Evolutionary conservation across 2,888 invertebrate species (phyloP), one percentile per base, ranked within the genome.

Genomic region (Kryphioiulus occultus): DNA sequence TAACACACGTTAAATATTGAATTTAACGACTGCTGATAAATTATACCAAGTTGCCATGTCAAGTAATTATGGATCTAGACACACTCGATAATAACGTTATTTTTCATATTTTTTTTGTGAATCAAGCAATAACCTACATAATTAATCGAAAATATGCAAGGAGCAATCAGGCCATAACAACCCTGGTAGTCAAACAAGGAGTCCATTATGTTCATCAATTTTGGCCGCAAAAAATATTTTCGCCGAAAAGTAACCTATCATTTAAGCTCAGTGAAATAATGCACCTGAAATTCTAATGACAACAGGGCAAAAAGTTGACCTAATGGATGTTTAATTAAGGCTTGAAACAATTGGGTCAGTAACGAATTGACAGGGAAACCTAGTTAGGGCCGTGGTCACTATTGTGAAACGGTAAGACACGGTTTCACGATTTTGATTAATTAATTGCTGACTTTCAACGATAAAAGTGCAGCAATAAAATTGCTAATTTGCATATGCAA

Each of bases 251-350:
- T 26, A 68, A 68, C 68, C 68, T 68, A 68, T 68, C 68, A 68
- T 68, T 68, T 68, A 22, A 7, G 12, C 68, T n/a, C 68, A 26
- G 10, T 68, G 26, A 68, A 68, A 68, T 68, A 68, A 68, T 68
- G 68, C 68, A 68, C 68, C 68, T 68, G 68, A 68, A 68, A 68
- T 68, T 68, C 68, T 68, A 68, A 68, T 68, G 68, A 68, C 68
- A 68, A 10, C 68, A 26, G 68, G 26, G 68, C n/a, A 68, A 68
- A 68, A 68, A 68, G 26, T n/a, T 26, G 68, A 68, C 68, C 68
- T 68, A 68, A 68, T 68, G 68, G 26, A 1, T 26, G 10, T 68
- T 68, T 68, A 68, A 68, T 68, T 68, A 68, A 68, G 68, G 68
- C 68, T 26, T 68, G 12, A 68, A 7, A 26, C n/a, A 68, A 26